Evolutionary conservation across 2,797 vertebrate genomes (phyloP).

Genomic region (Pangasius macronema): DNA sequence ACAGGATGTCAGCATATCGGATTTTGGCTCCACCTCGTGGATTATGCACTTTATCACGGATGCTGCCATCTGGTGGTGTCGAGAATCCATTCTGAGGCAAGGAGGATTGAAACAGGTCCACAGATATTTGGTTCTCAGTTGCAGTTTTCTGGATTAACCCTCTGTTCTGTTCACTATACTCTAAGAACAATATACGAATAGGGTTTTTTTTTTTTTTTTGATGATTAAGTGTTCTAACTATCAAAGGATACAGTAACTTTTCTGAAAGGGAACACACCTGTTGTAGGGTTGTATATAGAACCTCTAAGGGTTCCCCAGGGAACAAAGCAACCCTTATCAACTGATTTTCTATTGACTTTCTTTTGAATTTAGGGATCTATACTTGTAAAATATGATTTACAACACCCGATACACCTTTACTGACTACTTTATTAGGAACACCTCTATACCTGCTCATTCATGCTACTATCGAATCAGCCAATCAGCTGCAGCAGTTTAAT

Average conservation of each 20-base stretch:
- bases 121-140: background rate
- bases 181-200: background rate
- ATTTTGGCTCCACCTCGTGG: slow-evolving; percentile 24
- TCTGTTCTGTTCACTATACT: slow-evolving; percentile 7
- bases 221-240: background rate
- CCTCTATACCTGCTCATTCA: background rate
- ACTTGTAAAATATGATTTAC: slow-evolving; percentile 6
- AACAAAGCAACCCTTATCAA: background rate
- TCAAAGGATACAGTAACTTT: background rate
- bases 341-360: background rate
- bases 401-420: background rate
- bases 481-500: too few species aligned
- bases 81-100: background rate
- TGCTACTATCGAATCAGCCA: background rate
- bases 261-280: background rate
- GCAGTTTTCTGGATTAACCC: background rate
- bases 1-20: background rate
- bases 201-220: background rate
- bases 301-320: background rate
- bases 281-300: background rate
- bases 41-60: slow-evolving; percentile 42
- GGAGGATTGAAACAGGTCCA: background rate
- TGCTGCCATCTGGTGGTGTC: slow-evolving; percentile 16
- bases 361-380: background rate
- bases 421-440: background rate